phyloP scores from a whole-genome alignment of 2,113 vertebrate genomes.

The Cheilinus undulatus region DNA sequence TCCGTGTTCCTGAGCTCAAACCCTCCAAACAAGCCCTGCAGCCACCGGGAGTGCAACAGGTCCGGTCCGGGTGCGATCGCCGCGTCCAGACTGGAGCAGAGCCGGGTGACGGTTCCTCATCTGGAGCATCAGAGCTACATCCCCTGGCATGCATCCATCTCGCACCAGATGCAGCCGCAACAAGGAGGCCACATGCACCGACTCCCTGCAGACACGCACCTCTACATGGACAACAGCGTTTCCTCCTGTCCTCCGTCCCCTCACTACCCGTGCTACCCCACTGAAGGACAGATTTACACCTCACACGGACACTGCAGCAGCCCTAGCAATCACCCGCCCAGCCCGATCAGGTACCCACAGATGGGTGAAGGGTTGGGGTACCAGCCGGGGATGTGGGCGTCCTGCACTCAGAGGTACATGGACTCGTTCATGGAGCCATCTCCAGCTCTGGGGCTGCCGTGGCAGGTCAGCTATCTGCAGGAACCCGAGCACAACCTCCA shows the following conservation, averaged over 20 bases:
- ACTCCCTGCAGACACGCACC: slow-evolving; percentile 52
- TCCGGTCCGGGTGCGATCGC: slow-evolving; percentile 20
- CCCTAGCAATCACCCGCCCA: slow-evolving; percentile 56
- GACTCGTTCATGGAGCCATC: slow-evolving; percentile 72
- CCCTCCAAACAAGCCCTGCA: slow-evolving; percentile 77
- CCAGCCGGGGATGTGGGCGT: slow-evolving; percentile 68
- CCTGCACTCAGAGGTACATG: slow-evolving; percentile 75
- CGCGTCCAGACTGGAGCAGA: slow-evolving; percentile 44
- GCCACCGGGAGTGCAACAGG: slow-evolving; percentile 85
- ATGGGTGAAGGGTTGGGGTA: slow-evolving; percentile 68
- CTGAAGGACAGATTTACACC: slow-evolving; percentile 68
- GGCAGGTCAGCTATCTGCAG: slow-evolving; percentile 76
- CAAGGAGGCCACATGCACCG: slow-evolving; percentile 57
- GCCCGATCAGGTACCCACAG: slow-evolving; percentile 69
- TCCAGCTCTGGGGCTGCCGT: slow-evolving; percentile 66
- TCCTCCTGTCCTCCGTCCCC: slow-evolving; percentile 75
- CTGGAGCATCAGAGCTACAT: slow-evolving; percentile 70
- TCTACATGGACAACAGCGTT: slow-evolving; percentile 62
- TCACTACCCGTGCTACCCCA: slow-evolving; percentile 77
- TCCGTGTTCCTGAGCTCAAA: slow-evolving; percentile 86
- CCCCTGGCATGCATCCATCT: slow-evolving; percentile 70
- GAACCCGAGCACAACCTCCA: slow-evolving; percentile 65
- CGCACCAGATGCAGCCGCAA: slow-evolving; percentile 71
- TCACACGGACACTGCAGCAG: slow-evolving; percentile 70
- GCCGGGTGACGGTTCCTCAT: slow-evolving; percentile 39